Evolutionary conservation across 2,113 vertebrate genomes (phyloP).

Genomic region (Pimephales promelas): DNA sequence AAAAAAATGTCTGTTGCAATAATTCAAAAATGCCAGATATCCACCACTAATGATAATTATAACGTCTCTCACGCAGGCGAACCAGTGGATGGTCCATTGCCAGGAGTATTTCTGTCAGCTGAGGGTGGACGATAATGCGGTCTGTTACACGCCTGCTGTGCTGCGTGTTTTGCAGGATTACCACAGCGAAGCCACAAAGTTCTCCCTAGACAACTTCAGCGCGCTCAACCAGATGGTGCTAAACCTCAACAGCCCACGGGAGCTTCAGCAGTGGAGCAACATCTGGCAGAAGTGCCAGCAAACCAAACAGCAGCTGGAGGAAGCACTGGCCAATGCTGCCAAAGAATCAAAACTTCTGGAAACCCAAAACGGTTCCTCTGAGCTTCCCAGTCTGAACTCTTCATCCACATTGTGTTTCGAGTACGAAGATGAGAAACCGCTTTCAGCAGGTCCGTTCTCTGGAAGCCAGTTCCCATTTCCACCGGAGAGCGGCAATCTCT

Average conservation of each 20-base stretch:
- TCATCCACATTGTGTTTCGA: conserved; percentile 35
- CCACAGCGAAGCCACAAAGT: conserved; percentile 72
- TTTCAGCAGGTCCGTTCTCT: conserved; percentile 60
- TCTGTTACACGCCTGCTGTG: conserved; percentile 57
- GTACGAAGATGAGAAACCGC: conserved; percentile 62
- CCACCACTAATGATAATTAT: not conserved
- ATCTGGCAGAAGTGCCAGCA: conserved; percentile 76
- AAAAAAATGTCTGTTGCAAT: not conserved
- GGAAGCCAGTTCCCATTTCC: conserved; percentile 60
- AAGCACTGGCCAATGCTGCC: conserved; percentile 60
- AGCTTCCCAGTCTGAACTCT: not conserved
- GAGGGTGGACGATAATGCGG: conserved; percentile 58
- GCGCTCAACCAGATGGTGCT: conserved; percentile 70
- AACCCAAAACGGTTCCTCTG: conserved; percentile 45
- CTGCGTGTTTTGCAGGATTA: conserved; percentile 72
- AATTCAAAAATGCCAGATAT: no score
- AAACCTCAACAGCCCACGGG: conserved; percentile 68
- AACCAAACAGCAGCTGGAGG: conserved; percentile 71
- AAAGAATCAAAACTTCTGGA: not conserved
- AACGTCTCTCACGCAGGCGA: conserved; percentile 63
- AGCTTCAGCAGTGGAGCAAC: conserved; percentile 72
- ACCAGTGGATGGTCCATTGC: conserved; percentile 74
- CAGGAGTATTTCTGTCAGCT: conserved; percentile 71
- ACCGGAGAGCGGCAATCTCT: conserved; percentile 59
- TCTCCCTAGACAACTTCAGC: conserved; percentile 78